Evolutionary conservation across 2,888 invertebrate species (phyloP), one percentile per base, ranked within the genome.

Genomic region (Petrolisthes manimaculis): DNA sequence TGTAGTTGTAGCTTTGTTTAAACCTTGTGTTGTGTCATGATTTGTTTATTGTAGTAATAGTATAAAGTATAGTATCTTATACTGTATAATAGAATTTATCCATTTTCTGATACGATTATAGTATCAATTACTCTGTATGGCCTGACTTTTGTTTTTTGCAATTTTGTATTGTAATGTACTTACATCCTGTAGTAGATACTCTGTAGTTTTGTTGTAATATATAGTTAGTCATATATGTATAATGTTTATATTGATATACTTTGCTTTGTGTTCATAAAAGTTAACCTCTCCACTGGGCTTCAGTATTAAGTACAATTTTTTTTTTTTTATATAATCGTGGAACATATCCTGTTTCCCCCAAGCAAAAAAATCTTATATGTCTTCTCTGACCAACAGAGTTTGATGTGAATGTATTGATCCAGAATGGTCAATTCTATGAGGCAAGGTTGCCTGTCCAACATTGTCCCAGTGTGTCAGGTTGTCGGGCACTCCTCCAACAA

Each of bases 401-500:
- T 92, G 94, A 95, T 86, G 92, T 96, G 84, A 94, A 95, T 67
- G 95, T 95, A 5, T 93, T 95, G 0, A 93, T 96, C 5, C 95
- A 96, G 90, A 96, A 97, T 92, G 96, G 96, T 3, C 95, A 96
- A 91, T 95, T 95, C 92, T 96, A 96, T 92, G 96, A 96, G 91
- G 96, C 96, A 0, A 94, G 94, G 83, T 94, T 97, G 79, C 95
- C 95, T 0, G 94, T 97, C 0, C 94, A 95, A 69, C 97, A 97
- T 93, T 98, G 98, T 92, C 99, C 99, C 0, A 97, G 97, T 9
- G 95, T 95, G 91, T 96, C 97, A 1, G 99, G 99, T 0, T 99
- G 99, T 92, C 95, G 99, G 37, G 95, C 96, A 0, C 94, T 97
- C 0, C 94, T 99, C 3, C 94, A 93, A 71, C 95, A 96, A 89